Conservation (phyloP, 1,140 invertebrate genomes). For the Pseudomyrmex dendroicus region DNA sequence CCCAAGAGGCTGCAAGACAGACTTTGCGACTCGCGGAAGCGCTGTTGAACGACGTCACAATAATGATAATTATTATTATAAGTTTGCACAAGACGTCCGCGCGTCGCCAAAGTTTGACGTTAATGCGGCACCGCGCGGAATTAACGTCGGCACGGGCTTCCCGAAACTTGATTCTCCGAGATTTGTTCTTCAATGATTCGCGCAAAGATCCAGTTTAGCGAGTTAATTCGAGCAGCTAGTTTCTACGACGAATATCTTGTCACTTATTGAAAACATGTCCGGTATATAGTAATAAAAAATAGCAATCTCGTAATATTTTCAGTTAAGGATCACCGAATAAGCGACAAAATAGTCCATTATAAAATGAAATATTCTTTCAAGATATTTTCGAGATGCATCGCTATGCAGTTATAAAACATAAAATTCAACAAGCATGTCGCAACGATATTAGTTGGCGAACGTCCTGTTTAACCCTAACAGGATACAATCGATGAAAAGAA, state of each 20-base stretch:
- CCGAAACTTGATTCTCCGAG: conserved; percentile 36
- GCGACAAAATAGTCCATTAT: background rate
- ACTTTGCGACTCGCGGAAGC: conserved; percentile 12
- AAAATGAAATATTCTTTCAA: background rate
- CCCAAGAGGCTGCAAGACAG: conserved; percentile 34
- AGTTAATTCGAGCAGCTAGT: conserved; percentile 9
- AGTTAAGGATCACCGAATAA: background rate
- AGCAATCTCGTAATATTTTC: background rate
- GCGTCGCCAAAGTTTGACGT: conserved; percentile 43
- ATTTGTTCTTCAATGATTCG: conserved; percentile 42
- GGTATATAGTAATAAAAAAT: background rate
- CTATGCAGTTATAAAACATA: background rate
- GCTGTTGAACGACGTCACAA: conserved; percentile 62
- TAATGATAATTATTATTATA: conserved; percentile 70
- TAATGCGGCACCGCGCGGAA: conserved; percentile 49
- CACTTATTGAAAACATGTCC: background rate
- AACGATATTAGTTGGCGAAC: conserved; percentile 20
- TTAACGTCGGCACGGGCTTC: conserved; percentile 40
- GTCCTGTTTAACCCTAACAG: conserved; percentile 3
- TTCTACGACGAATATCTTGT: conserved; percentile 9
- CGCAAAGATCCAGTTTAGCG: conserved; percentile 30
- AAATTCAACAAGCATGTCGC: background rate
- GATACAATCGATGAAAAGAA: background rate
- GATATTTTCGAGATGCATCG: background rate
- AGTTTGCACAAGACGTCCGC: conserved; percentile 59